Conservation (phyloP, 1,140 invertebrate genomes). For the Theocolax elegans region DNA sequence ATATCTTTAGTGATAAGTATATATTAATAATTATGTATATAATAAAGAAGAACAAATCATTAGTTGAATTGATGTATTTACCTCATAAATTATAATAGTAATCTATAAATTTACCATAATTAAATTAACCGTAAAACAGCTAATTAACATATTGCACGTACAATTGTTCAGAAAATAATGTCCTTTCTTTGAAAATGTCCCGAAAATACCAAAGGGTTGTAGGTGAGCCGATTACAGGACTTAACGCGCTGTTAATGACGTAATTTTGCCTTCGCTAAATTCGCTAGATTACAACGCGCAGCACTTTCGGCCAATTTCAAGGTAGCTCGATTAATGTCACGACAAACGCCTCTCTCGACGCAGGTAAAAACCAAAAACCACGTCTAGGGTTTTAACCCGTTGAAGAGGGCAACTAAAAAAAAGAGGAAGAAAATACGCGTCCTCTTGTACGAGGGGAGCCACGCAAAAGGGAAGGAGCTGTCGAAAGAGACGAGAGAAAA, state of each 20-base stretch:
- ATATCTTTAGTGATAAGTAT: too few species aligned
- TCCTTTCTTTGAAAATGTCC: too few species aligned
- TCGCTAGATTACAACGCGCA: conserved; percentile 22
- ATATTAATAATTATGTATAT: too few species aligned
- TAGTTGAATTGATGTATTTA: too few species aligned
- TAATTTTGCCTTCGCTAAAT: conserved; percentile 26
- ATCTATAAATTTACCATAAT: too few species aligned
- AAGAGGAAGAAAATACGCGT: not conserved
- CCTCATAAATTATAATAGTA: too few species aligned
- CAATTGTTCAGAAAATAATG: too few species aligned
- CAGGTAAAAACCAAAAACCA: not conserved
- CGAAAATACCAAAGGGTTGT: not conserved
- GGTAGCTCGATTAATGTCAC: conserved; percentile 24
- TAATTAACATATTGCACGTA: too few species aligned
- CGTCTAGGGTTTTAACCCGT: not conserved
- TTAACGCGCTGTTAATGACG: conserved; percentile 21
- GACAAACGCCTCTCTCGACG: conserved; percentile 1
- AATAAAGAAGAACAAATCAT: too few species aligned
- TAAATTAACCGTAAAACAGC: too few species aligned
- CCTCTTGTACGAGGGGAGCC: not conserved
- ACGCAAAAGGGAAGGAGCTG: not conserved
- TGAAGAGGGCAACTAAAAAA: not conserved
- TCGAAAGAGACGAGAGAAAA: not conserved
- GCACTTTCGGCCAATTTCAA: conserved; percentile 31
- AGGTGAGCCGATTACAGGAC: conserved; percentile 18